Conservation (phyloP, 2,888 invertebrate species). For the Melipona bicolor region DNA sequence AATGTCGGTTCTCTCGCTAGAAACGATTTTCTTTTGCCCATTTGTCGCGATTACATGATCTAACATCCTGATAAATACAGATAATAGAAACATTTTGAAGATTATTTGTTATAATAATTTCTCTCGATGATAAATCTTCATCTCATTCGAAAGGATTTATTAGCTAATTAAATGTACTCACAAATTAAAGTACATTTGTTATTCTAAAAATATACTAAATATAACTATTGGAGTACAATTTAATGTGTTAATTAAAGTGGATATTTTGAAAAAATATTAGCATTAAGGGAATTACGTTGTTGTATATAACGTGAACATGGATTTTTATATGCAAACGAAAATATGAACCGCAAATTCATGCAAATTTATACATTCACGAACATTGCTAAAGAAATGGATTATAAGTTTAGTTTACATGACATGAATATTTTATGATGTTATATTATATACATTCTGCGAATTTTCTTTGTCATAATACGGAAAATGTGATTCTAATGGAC, state of each 20-base stretch:
- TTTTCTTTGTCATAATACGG: too few relatives aligned
- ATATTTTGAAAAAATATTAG: background rate
- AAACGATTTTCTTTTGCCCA: conserved; percentile 10
- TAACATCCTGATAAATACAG: background rate
- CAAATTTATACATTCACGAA: background rate
- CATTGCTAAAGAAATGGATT: background rate
- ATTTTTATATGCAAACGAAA: background rate
- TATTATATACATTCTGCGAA: too few relatives aligned
- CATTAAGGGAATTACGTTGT: background rate
- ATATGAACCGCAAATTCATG: background rate
- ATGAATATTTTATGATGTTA: too few relatives aligned
- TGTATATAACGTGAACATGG: background rate
- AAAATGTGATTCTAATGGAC: too few relatives aligned
- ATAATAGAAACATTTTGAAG: background rate
- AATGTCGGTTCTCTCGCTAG: conserved; percentile 19
- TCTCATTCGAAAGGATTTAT: background rate
- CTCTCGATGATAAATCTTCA: background rate
- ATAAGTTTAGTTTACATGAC: too few relatives aligned
- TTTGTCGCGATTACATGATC: conserved; percentile 13
- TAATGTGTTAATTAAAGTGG: background rate
- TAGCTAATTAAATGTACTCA: background rate
- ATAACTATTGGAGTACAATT: background rate
- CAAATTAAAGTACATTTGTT: background rate
- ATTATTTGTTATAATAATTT: background rate
- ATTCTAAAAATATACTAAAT: background rate